Evolutionary conservation across 1,140 invertebrate species (phyloP).

Genomic region (Physella acuta): DNA sequence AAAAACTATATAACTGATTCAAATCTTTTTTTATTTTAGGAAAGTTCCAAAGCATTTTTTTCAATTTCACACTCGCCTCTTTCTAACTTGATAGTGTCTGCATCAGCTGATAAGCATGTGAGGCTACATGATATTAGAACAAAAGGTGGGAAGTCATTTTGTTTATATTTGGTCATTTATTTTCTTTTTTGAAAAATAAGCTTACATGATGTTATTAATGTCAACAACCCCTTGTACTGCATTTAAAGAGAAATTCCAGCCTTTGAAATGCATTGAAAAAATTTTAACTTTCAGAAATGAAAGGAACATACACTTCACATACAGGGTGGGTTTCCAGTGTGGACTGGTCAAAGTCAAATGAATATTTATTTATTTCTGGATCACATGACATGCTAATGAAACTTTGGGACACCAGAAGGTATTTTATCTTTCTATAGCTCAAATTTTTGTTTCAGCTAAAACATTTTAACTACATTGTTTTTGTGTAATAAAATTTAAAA

Average conservation of each 20-base stretch:
- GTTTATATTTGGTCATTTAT: not conserved
- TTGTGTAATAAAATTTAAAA: too few relatives aligned
- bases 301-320: conserved; percentile 86
- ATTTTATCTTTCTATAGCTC: too few relatives aligned
- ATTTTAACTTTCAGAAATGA: conserved; percentile 69
- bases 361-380: conserved; percentile 88
- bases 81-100: conserved; percentile 76
- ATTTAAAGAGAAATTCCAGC: too few relatives aligned
- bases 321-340: conserved; percentile 88
- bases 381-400: conserved; percentile 89
- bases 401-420: conserved; percentile 93
- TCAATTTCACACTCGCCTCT: conserved; percentile 80
- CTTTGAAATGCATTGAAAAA: too few relatives aligned
- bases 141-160: conserved; percentile 66
- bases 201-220: conserved; percentile 10
- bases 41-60: conserved; percentile 89
- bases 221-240: too few relatives aligned
- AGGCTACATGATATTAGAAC: conserved; percentile 88
- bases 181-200: conserved; percentile 13
- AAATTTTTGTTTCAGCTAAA: too few relatives aligned
- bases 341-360: conserved; percentile 81
- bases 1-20: too few relatives aligned
- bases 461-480: too few relatives aligned
- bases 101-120: conserved; percentile 86
- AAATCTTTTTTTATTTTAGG: conserved; percentile 38